Percentiles rank a stretch among this genome's conserved stretches.
phyloP scores from a whole-genome alignment of 2,113 vertebrate genomes.

The Mormyrus lacerda region DNA sequence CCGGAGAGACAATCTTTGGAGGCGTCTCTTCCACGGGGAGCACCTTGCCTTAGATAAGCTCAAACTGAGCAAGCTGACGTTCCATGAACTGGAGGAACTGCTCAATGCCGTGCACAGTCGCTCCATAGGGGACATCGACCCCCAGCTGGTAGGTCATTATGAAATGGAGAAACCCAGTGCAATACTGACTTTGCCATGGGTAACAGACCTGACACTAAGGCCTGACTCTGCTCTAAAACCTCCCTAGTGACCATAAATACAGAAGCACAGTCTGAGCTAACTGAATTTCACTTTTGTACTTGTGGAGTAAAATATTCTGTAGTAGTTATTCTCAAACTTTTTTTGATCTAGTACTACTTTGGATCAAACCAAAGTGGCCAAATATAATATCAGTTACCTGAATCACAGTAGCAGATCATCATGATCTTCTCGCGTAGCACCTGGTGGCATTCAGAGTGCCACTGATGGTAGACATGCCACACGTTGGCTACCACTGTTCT shows the following conservation, averaged over 20 bases:
- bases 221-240: neutral
- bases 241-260: neutral
- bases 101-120: conserved; percentile 83
- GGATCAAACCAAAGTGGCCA: neutral
- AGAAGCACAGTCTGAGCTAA: neutral
- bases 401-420: neutral
- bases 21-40: conserved; percentile 89
- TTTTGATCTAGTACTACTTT: neutral
- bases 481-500: neutral
- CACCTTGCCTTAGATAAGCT: conserved; percentile 84
- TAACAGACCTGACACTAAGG: neutral
- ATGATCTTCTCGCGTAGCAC: neutral
- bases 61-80: conserved; percentile 78
- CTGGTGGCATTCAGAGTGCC: neutral
- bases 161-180: neutral
- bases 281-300: neutral
- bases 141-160: conserved; percentile 73
- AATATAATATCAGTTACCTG: neutral
- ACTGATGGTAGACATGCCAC: neutral
- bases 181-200: neutral
- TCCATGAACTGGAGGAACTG: conserved; percentile 88
- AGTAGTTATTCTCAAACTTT: neutral
- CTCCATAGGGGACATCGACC: conserved; percentile 86
- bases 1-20: conserved; percentile 92
- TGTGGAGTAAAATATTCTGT: neutral